These are phyloP conservation scores for Brienomyrus brachyistius DNA, from an alignment of 2,113 vertebrate genomes.

Conservation along the genomic window DNA sequence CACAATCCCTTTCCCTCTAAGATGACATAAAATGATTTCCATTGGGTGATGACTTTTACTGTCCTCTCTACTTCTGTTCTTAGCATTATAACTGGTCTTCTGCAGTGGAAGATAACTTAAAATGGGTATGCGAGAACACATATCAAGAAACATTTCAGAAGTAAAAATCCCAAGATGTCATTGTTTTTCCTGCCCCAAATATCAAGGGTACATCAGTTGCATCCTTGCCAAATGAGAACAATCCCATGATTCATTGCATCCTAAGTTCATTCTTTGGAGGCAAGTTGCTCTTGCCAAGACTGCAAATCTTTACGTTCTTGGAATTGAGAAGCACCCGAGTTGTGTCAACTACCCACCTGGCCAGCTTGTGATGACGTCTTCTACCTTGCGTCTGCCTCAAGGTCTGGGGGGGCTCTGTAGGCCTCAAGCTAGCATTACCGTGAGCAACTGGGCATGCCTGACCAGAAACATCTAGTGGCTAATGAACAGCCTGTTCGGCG, in stretches of 20 bases:
- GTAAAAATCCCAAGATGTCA: not conserved
- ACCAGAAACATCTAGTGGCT: not conserved
- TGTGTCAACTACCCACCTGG: not conserved
- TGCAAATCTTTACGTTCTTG: not conserved
- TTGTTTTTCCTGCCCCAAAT: not conserved
- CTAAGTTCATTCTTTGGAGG: not conserved
- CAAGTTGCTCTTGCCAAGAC: not conserved
- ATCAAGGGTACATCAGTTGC: not conserved
- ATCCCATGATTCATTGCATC: not conserved
- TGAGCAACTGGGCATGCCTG: not conserved
- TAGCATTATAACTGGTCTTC: not conserved
- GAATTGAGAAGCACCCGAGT: not conserved
- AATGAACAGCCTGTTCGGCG: not conserved
- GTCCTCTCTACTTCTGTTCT: not conserved
- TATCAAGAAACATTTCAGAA: not conserved
- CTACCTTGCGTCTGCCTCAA: not conserved
- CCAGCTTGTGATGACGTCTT: not conserved
- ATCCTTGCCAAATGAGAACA: not conserved
- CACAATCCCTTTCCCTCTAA: not conserved
- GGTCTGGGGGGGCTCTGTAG: not conserved
- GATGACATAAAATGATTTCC: not conserved
- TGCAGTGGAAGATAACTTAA: not conserved
- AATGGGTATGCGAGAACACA: not conserved
- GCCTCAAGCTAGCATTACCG: not conserved
- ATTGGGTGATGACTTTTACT: not conserved